Conservation (phyloP, 2,113 vertebrate genomes). For the Oceanodroma tethys region DNA sequence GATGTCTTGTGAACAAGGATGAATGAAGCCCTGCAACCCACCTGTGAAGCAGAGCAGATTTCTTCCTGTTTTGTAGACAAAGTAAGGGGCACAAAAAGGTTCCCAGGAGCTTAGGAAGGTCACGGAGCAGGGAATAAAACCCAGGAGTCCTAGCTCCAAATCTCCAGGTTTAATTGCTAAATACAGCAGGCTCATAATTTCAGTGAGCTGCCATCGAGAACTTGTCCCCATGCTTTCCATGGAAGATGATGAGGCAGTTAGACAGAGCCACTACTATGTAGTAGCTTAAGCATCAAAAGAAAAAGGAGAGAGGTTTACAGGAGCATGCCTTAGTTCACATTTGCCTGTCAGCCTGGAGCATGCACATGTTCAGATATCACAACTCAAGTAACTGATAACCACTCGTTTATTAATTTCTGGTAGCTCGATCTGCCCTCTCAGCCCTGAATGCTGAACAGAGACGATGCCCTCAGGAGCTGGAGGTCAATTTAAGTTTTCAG, state of each 20-base stretch:
- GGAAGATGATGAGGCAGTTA: neutral
- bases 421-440: constrained; percentile 3
- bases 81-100: neutral
- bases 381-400: neutral
- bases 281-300: neutral
- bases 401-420: neutral
- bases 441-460: neutral
- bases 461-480: neutral
- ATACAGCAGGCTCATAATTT: neutral
- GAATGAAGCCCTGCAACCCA: neutral
- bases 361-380: neutral
- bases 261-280: neutral
- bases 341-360: neutral
- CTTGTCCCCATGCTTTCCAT: neutral
- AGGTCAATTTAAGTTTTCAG: neutral
- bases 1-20: neutral
- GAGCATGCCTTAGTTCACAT: neutral
- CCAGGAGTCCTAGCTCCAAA: rapidly evolving
- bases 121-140: neutral
- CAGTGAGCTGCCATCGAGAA: neutral
- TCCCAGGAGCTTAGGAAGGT: neutral
- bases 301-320: neutral
- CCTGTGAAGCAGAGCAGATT: neutral
- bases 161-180: neutral
- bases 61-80: neutral